phyloP scores from a whole-genome alignment of 2,113 vertebrate genomes.

The human region DNA sequence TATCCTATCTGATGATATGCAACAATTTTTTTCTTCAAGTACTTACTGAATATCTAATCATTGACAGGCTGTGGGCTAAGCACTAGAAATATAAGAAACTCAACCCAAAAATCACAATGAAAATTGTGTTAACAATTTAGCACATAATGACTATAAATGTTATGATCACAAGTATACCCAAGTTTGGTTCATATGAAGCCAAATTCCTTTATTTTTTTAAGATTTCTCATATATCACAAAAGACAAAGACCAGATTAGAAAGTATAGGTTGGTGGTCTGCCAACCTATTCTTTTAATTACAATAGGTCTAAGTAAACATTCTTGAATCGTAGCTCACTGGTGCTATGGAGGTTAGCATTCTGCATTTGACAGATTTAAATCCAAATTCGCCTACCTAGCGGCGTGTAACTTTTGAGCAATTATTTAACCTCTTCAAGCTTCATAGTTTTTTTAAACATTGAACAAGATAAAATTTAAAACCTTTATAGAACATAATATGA shows the following conservation, averaged over 20 bases:
- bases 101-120: background rate
- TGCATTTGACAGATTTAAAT: background rate
- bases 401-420: background rate
- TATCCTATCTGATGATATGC: background rate
- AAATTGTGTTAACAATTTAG: background rate
- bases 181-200: background rate
- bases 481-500: background rate
- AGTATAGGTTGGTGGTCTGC: background rate
- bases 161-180: no score
- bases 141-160: background rate
- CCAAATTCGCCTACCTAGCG: background rate
- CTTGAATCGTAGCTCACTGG: background rate
- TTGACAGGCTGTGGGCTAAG: background rate
- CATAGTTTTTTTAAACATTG: background rate
- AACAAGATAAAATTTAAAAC: background rate
- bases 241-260: background rate
- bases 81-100: background rate
- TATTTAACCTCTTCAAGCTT: background rate
- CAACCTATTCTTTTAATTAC: background rate
- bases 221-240: background rate
- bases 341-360: background rate
- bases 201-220: background rate
- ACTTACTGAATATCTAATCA: background rate
- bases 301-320: background rate
- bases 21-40: background rate